phyloP scores from a whole-genome alignment of 1,140 invertebrate genomes.

The Drosophila trapezifrons region DNA sequence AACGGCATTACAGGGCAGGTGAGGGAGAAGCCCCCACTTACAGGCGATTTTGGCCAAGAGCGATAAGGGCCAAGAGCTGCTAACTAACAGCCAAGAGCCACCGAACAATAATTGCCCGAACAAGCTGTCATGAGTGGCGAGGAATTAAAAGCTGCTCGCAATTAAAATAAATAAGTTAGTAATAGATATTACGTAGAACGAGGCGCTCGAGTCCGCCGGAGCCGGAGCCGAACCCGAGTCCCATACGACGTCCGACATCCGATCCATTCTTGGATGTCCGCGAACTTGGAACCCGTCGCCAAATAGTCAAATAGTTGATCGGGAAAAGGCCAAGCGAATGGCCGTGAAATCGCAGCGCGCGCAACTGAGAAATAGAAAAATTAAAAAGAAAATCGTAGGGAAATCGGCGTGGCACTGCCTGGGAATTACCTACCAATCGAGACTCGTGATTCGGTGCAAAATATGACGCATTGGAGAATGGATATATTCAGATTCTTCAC shows the following conservation, averaged over 20 bases:
- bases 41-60: constrained; percentile 42
- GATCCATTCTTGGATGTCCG: constrained; percentile 32
- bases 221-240: constrained; percentile 26
- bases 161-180: constrained; percentile 80
- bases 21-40: constrained; percentile 57
- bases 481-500: constrained; percentile 6
- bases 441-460: constrained; percentile 31
- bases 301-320: constrained; percentile 64
- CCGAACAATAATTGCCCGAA: constrained; percentile 64
- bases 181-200: constrained; percentile 75
- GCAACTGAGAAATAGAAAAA: constrained; percentile 14
- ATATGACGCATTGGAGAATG: constrained; percentile 35
- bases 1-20: constrained; percentile 44
- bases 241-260: constrained; percentile 17
- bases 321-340: constrained; percentile 62
- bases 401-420: constrained; percentile 9
- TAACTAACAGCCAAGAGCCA: constrained; percentile 28
- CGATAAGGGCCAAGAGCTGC: constrained; percentile 22
- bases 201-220: constrained; percentile 1
- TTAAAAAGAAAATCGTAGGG: constrained; percentile 22
- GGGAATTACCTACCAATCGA: constrained; percentile 14
- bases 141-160: constrained; percentile 74
- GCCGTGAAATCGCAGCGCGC: constrained; percentile 55
- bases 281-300: constrained; percentile 40
- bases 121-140: constrained; percentile 67